Conservation (phyloP, 2,888 invertebrate genomes). For the Stenotaenia linearis region DNA sequence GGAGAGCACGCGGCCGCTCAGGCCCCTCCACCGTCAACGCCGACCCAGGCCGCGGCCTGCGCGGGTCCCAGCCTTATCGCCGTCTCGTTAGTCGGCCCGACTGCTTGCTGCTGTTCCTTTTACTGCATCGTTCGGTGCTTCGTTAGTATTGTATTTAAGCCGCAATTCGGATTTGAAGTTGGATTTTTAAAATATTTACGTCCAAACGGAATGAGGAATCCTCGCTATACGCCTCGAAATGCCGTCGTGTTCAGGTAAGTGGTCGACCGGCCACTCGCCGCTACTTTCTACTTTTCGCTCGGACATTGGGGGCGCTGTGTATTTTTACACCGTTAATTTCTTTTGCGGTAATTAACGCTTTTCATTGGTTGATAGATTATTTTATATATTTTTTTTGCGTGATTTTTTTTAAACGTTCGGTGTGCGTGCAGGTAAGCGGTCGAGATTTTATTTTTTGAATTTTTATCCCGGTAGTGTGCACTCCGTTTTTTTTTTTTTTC, state of each 20-base stretch:
- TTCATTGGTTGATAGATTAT: neutral
- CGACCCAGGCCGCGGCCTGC: slow-evolving; percentile 11
- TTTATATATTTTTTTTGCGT: neutral
- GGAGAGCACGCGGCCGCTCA: slow-evolving; percentile 10
- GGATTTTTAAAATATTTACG: neutral
- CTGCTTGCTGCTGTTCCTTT: neutral
- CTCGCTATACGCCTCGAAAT: neutral
- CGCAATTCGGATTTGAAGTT: neutral
- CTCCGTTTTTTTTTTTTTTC: neutral
- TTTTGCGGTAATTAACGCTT: neutral
- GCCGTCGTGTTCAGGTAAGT: slow-evolving; percentile 15
- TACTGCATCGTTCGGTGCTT: neutral
- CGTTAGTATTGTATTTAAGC: neutral
- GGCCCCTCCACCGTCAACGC: neutral
- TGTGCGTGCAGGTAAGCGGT: neutral
- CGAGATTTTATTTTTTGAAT: neutral
- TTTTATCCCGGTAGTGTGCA: neutral
- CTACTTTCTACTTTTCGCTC: neutral
- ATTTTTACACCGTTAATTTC: neutral
- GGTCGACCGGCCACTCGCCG: neutral
- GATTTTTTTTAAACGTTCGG: neutral
- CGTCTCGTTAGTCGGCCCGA: neutral
- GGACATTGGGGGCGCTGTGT: neutral
- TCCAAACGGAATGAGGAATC: neutral
- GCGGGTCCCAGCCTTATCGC: slow-evolving; percentile 8